These are phyloP conservation scores for Drymodes brunneopygia DNA, from an alignment of 2,113 vertebrate species.

Conservation along the genomic window DNA sequence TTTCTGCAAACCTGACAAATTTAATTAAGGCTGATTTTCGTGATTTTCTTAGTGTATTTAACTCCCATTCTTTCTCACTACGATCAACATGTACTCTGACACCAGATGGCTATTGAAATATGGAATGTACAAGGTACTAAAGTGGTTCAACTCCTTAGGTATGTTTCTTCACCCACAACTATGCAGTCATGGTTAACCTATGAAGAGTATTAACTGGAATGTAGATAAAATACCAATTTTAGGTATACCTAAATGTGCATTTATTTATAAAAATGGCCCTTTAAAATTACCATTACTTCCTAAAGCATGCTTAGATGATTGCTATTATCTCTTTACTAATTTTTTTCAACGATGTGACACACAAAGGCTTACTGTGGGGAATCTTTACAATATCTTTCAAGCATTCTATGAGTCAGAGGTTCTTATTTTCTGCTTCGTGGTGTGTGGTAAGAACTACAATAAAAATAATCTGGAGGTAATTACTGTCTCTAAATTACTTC, in stretches of 20 bases:
- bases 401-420: background rate
- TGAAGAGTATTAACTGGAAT: background rate
- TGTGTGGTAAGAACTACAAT: conserved; percentile 6
- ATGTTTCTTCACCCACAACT: background rate
- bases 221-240: background rate
- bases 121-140: background rate
- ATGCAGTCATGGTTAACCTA: background rate
- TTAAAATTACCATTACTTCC: background rate
- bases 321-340: background rate
- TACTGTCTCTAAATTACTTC: conserved; percentile 40
- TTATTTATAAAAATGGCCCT: background rate
- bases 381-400: background rate
- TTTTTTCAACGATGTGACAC: background rate
- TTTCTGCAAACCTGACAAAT: background rate
- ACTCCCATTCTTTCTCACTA: background rate
- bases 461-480: conserved; percentile 47
- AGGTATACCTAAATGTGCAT: background rate
- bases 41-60: background rate
- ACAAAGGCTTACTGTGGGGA: background rate
- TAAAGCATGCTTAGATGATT: background rate
- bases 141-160: background rate
- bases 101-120: background rate
- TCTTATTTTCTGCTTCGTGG: conserved; percentile 36
- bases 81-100: background rate
- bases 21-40: background rate